Evolutionary conservation across 2,113 vertebrate genomes (phyloP).

Genomic region (Eonycteris spelaea): DNA sequence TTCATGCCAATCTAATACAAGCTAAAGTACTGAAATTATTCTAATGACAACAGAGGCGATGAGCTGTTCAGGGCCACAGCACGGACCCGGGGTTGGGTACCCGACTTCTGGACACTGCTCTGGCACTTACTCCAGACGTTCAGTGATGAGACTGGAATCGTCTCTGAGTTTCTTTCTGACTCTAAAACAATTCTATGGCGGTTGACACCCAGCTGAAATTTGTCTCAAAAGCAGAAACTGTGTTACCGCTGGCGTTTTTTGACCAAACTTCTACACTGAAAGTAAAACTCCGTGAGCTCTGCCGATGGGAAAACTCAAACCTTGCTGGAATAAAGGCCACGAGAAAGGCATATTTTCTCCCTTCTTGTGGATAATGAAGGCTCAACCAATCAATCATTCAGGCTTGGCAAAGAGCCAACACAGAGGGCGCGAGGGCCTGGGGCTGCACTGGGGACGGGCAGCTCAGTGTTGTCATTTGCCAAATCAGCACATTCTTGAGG

Average conservation of each 20-base stretch:
- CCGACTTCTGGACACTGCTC: not conserved
- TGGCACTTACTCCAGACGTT: not conserved
- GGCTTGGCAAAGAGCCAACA: not conserved
- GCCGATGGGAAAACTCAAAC: not conserved
- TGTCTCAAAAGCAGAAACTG: constrained; percentile 23
- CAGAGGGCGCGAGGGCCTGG: not conserved
- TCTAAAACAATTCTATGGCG: not conserved
- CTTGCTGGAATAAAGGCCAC: not conserved
- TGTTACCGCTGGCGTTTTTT: constrained; percentile 10
- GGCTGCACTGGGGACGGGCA: not conserved
- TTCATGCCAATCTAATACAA: not conserved
- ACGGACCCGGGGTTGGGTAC: not conserved
- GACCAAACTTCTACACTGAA: not conserved
- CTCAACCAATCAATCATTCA: not conserved
- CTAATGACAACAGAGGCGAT: not conserved
- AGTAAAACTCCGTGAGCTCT: not conserved
- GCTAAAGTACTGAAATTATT: not conserved
- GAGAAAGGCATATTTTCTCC: not conserved
- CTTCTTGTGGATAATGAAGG: not conserved
- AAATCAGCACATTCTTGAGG: constrained; percentile 31
- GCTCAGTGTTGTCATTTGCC: not conserved
- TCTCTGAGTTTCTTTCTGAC: not conserved
- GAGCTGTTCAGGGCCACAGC: not conserved
- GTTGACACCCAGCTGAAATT: not conserved
- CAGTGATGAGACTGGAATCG: not conserved